phyloP scores from a whole-genome alignment of 2,797 vertebrate genomes.

The Hirundo rustica region DNA sequence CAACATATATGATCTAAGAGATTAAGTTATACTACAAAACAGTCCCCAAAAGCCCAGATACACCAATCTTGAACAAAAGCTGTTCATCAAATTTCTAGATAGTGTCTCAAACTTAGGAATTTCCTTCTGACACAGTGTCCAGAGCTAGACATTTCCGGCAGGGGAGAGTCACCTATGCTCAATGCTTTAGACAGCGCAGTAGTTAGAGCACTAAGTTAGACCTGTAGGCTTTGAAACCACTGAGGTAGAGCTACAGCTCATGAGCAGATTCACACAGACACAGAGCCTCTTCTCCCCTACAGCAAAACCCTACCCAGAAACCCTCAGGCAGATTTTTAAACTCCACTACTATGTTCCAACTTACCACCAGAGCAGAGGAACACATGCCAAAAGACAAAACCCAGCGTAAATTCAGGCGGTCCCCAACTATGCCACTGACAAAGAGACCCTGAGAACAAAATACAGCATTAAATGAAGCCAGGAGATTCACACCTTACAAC shows the following conservation, averaged over 20 bases:
- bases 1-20: neutral
- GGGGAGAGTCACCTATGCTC: neutral
- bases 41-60: neutral
- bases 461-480: neutral
- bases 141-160: slow-evolving; percentile 17
- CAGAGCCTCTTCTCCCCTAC: neutral
- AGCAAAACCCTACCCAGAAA: neutral
- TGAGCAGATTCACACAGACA: neutral
- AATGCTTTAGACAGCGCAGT: neutral
- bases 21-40: neutral
- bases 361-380: slow-evolving; percentile 91
- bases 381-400: slow-evolving; percentile 94
- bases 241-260: neutral
- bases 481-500: neutral
- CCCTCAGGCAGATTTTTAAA: neutral
- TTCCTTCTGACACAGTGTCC: slow-evolving; percentile 6
- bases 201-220: neutral
- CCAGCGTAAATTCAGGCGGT: slow-evolving; percentile 91
- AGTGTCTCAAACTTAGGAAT: neutral
- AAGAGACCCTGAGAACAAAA: slow-evolving; percentile 87
- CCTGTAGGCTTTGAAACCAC: neutral
- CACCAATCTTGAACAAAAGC: neutral
- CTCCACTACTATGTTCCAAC: slow-evolving; percentile 15
- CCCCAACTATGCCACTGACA: slow-evolving; percentile 90
- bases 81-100: neutral